Evolutionary conservation across 2,888 invertebrate species (phyloP).

Genomic region (Mythimna vitellina): DNA sequence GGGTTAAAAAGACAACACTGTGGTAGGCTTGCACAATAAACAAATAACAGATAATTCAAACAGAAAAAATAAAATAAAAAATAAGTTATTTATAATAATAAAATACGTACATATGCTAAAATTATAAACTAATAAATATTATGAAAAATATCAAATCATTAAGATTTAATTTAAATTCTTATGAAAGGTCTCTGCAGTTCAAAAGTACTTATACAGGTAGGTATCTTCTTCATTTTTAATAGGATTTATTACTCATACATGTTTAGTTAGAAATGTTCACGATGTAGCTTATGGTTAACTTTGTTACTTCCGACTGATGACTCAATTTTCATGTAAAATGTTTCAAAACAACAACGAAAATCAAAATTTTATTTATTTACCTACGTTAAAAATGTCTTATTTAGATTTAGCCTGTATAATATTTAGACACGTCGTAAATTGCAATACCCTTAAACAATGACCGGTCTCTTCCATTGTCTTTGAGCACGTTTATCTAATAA

Average conservation of each 20-base stretch:
- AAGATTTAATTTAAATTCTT: no score
- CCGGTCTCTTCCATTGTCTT: conserved; percentile 21
- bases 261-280: conserved; percentile 4
- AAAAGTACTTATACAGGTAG: conserved; percentile 2
- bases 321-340: conserved; percentile 14
- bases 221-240: conserved; percentile 4
- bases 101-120: no score
- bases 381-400: not conserved
- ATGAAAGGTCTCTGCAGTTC: conserved; percentile 10
- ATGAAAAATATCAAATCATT: no score
- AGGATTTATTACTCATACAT: conserved; percentile 13
- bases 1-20: no score
- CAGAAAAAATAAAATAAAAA: no score
- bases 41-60: no score
- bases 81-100: no score
- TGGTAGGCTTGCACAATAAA: no score
- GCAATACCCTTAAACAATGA: conserved; percentile 13
- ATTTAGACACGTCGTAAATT: conserved; percentile 16
- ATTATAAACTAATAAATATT: no score
- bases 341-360: not conserved
- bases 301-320: not conserved
- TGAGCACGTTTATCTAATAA: conserved; percentile 12
- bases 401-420: not conserved
- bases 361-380: conserved; percentile 3
- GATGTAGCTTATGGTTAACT: not conserved